Evolutionary conservation across 2,113 vertebrate genomes (phyloP), one percentile per base, ranked within the genome.

Genomic region (Leuciscus idus): DNA sequence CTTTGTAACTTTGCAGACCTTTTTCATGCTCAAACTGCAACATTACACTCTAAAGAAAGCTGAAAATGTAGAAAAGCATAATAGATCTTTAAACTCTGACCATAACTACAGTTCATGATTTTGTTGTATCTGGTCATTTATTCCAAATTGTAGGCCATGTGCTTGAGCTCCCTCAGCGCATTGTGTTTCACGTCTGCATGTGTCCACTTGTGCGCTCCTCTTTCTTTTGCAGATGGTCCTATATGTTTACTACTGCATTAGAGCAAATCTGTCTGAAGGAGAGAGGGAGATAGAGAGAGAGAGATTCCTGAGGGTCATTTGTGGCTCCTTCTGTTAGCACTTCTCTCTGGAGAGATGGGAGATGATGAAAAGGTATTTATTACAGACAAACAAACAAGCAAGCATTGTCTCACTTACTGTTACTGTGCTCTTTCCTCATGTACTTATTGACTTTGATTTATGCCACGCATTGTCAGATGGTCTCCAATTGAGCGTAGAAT

Each of bases 151-250:
- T 36, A 48, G 61, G 39, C 15, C 80, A 50, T 81, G 39, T 81
- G 61, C 26, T 30, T 61, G 19, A 12, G 19, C n/a, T 30, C 91
- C 86, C 84, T 88, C 86, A 81, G 90, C 89, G 90, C 90, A 91
- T 88, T 88, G 82, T 92, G 85, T 89, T 70, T 88, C 23, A 86
- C 26, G 0, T 76, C 28, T 85, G 66, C 73, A 68, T 50, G 19
- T 73, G 55, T 81, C 46, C 70, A 70, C 88, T 81, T 87, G 88
- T 87, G 79, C 0, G 21, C 48, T 80, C 48, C 17, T 17, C 13
- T 23, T 46, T 19, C 39, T 82, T 43, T 66, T 68, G 80, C 55
- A 46, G 50, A 52, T 77, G 73, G 73, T 68, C 43, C 57, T 64
- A 59, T 68, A 66, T 52, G 50, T 57, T 57, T 26, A 26, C 62